Evolutionary conservation across 2,113 vertebrate genomes (phyloP).

Genomic region (Tonatia bakeri): DNA sequence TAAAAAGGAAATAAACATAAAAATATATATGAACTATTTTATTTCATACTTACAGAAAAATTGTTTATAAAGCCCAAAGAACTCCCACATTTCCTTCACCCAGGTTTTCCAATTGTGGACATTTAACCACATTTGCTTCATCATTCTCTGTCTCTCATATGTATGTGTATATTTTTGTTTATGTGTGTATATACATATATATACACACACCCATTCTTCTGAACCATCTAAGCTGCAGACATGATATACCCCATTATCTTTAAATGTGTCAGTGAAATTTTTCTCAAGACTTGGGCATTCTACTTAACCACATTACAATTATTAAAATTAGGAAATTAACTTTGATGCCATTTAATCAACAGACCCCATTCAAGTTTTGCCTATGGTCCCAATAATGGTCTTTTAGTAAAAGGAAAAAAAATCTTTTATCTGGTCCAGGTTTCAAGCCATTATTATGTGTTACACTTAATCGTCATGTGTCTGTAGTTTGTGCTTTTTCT

Average conservation of each 20-base stretch:
- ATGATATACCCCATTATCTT: neutral
- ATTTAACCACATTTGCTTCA: constrained; percentile 12
- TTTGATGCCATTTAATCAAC: neutral
- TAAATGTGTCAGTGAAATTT: neutral
- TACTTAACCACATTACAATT: neutral
- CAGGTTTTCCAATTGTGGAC: neutral
- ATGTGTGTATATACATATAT: neutral
- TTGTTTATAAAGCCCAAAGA: constrained; percentile 5
- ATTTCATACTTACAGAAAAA: neutral
- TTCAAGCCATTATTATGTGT: neutral
- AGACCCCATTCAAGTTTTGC: neutral
- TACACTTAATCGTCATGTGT: neutral
- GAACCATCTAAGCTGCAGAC: neutral
- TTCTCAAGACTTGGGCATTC: neutral
- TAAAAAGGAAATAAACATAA: too few species aligned
- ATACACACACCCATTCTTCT: neutral
- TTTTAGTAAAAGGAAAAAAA: neutral
- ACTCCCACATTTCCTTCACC: neutral
- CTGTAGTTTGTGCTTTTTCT: neutral
- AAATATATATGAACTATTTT: neutral
- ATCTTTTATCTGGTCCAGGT: neutral
- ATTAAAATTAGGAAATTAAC: constrained; percentile 20
- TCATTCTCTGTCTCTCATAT: neutral
- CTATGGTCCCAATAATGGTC: neutral
- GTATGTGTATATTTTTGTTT: neutral